Base-by-base conservation (phyloP, 2,113 vertebrate genomes). In the Procavia capensis region DNA sequence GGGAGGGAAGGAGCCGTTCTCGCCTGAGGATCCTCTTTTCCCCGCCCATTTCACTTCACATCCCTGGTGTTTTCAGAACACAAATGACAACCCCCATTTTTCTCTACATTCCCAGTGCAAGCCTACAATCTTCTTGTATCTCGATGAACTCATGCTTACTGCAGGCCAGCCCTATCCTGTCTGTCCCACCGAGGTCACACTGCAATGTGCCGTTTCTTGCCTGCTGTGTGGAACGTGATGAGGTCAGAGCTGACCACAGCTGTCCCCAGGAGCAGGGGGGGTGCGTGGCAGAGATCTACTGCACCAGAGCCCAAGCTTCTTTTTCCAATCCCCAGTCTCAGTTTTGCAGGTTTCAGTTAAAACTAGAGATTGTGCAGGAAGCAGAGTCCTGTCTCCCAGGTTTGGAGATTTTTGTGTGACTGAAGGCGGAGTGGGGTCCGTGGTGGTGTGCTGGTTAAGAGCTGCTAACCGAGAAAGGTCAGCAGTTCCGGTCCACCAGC, bases 51-150 rank as follows among this genome's bases (percentile, higher is more conserved):
- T 85, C 74, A 36, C 39, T 94, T 94, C 72, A 31, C 72, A 43
- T 88, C 54, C 36, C 70, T 84, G 75, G 84, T 86, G 94, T 96
- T 95, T 85, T 86, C 50, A 91, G 78, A 95, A 76, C 25, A 27
- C 64, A 57, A 93, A 89, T 93, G 92, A 96, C 94, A 97, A 57
- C 83, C 80, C 43, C 54, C 85, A 83, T 88, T 96, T 93, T 96
- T 94, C 47, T 90, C 59, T 54, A 41, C 1, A 10, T 86, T 95
- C 64, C 83, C 39, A 47, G 83, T 85, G 94, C 50, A 95, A 94
- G n/a, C 93, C 50, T 2, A 29, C 96, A 95, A 79, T 97, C 91
- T 94, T 88, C 34, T 50, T 88, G 57, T 91, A 82, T 92, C 88
- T 96, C 0, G 0, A 9, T 70, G 87, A n/a, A 88, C 19, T n/a